A percentile compares a stretch with the other conserved stretches of the same genome.
These are phyloP conservation scores for Dugesia japonica DNA, from an alignment of 2,888 invertebrate genomes.

Conservation along the genomic window DNA sequence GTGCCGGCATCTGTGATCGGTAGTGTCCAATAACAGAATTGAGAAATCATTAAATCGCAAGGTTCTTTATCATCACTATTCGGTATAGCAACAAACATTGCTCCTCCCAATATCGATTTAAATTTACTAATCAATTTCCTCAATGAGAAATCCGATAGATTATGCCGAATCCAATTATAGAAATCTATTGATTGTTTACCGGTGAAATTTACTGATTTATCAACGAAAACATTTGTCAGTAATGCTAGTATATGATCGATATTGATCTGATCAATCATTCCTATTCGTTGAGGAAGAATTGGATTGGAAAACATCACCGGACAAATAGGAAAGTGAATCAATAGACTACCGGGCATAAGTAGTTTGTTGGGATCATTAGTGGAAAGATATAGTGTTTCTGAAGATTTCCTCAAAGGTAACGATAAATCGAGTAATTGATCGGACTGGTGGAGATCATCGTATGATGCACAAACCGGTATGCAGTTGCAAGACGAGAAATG, in stretches of 20 bases:
- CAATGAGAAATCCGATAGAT: neutral
- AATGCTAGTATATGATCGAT: neutral
- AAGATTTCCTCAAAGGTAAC: no score
- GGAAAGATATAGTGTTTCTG: no score
- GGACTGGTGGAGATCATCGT: no score
- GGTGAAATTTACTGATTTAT: neutral
- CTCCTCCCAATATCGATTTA: neutral
- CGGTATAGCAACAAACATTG: neutral
- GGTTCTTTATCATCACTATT: neutral
- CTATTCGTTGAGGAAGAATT: neutral
- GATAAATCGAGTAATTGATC: no score
- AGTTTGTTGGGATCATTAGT: no score
- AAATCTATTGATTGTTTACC: neutral
- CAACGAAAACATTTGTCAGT: neutral
- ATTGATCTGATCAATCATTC: neutral
- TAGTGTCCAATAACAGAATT: neutral
- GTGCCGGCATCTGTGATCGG: neutral
- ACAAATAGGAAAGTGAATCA: neutral
- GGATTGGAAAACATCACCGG: neutral
- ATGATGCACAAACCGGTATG: no score
- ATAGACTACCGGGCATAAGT: neutral
- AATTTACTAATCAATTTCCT: neutral
- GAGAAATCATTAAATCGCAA: neutral
- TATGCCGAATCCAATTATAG: neutral
- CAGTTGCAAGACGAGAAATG: no score